Conservation (phyloP, 2,797 vertebrate genomes). For the Fratercula arctica region DNA sequence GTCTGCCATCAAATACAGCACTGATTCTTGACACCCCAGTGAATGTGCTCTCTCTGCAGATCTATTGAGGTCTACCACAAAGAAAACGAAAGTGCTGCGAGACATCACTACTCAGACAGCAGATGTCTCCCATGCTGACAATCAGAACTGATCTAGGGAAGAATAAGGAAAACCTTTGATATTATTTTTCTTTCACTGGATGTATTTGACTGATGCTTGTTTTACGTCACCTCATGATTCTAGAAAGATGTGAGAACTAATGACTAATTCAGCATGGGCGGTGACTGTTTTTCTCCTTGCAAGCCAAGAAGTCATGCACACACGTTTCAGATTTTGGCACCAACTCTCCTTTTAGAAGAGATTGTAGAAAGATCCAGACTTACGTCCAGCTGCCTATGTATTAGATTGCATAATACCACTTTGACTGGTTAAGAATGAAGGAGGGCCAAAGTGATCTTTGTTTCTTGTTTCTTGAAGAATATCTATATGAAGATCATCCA, state of each 20-base stretch:
- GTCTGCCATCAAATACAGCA: not conserved
- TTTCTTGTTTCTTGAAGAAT: not conserved
- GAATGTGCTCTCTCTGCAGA: not conserved
- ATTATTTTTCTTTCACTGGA: not conserved
- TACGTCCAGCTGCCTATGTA: not conserved
- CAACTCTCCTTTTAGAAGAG: not conserved
- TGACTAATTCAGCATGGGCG: not conserved
- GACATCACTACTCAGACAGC: not conserved
- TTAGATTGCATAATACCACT: not conserved
- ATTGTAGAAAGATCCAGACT: not conserved
- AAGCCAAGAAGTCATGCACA: not conserved
- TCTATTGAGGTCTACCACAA: not conserved
- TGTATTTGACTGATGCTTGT: not conserved
- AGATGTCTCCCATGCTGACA: not conserved
- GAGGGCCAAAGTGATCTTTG: not conserved
- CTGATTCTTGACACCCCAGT: not conserved
- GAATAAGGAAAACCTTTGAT: not conserved
- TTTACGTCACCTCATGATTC: not conserved
- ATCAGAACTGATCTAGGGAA: not conserved
- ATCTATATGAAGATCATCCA: not conserved
- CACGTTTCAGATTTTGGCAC: not conserved
- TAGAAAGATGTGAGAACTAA: not conserved
- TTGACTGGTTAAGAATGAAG: not conserved
- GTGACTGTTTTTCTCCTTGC: not conserved
- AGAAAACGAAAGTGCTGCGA: not conserved